Conservation (phyloP, 2,797 vertebrate species). For the Diglossa cyanea region DNA sequence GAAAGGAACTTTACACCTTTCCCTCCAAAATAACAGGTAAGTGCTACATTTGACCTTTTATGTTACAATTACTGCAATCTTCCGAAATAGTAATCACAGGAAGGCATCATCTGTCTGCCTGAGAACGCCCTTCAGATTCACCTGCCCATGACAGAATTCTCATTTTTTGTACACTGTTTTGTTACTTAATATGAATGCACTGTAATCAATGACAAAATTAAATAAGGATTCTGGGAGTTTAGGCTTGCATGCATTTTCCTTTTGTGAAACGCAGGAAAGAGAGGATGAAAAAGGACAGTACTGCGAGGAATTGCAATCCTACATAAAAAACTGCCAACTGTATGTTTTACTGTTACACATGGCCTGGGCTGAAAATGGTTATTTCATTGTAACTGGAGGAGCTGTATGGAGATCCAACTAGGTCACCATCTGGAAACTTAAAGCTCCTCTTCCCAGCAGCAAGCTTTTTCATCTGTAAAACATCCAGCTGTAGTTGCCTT, state of each 20-base stretch:
- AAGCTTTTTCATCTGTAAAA: neutral
- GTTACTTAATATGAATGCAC: neutral
- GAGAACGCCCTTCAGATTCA: neutral
- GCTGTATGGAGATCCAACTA: conserved; percentile 23
- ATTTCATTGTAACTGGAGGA: conserved; percentile 6
- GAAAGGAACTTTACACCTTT: neutral
- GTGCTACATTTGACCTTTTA: neutral
- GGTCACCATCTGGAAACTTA: conserved; percentile 42
- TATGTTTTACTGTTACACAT: neutral
- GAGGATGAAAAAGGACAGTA: neutral
- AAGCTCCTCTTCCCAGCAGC: neutral
- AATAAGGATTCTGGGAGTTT: neutral
- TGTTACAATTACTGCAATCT: neutral
- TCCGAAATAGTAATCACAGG: neutral
- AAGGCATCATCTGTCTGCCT: neutral
- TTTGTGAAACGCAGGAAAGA: neutral
- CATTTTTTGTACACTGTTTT: neutral
- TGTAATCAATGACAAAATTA: neutral
- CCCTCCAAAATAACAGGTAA: neutral
- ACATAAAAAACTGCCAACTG: neutral
- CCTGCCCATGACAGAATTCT: neutral
- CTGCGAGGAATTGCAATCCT: neutral
- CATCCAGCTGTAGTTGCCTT: conserved; percentile 26
- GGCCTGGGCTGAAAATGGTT: neutral
- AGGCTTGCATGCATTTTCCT: neutral